A percentile compares a stretch with the other conserved stretches of the same genome.
phyloP scores from a whole-genome alignment of 2,888 invertebrate species.

The Ptycholaimellus sp. region DNA sequence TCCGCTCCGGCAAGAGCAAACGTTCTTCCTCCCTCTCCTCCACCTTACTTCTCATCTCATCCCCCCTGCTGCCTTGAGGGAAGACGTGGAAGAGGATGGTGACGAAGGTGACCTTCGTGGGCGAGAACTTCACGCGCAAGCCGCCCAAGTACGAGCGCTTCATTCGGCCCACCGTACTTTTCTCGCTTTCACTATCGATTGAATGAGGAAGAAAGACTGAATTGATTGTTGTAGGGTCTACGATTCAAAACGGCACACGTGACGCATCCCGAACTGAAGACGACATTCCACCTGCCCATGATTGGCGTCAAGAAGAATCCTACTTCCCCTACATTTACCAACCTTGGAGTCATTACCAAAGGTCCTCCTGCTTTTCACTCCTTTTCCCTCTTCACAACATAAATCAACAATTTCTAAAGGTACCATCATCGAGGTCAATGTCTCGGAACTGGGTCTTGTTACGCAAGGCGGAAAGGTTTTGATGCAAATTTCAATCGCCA shows the following conservation, averaged over 20 bases:
- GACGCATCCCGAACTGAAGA: conserved; percentile 92
- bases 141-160: conserved; percentile 97
- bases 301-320: conserved; percentile 98
- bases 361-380: too few relatives aligned
- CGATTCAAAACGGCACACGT: conserved; percentile 93
- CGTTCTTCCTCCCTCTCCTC: background rate
- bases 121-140: conserved; percentile 90
- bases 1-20: conserved; percentile 18
- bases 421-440: conserved; percentile 43
- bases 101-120: conserved; percentile 78
- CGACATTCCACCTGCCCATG: conserved; percentile 84
- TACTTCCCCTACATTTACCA: conserved; percentile 83
- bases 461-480: conserved; percentile 62
- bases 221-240: conserved; percentile 36
- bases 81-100: conserved; percentile 99
- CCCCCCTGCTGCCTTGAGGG: conserved; percentile 15
- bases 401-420: too few relatives aligned
- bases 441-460: conserved; percentile 88
- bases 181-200: too few relatives aligned
- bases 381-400: too few relatives aligned
- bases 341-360: conserved; percentile 89
- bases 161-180: conserved; percentile 69
- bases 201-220: background rate
- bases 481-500: background rate
- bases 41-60: background rate